phyloP scores from a whole-genome alignment of 2,113 vertebrate genomes.

The Synchiropus splendidus region DNA sequence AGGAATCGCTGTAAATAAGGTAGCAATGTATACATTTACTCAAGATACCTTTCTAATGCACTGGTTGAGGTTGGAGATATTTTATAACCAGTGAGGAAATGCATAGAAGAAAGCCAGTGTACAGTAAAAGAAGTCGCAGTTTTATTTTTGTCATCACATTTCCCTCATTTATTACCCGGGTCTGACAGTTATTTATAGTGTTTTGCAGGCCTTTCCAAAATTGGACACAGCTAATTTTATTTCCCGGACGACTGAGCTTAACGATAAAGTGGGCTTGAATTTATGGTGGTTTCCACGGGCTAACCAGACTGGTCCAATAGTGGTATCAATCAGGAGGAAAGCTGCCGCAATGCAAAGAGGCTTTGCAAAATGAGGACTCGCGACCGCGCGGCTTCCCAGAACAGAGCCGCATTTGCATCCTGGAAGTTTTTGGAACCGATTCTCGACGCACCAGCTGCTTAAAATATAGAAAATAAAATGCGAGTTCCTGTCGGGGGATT shows the following conservation, averaged over 20 bases:
- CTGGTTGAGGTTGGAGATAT: too few species aligned
- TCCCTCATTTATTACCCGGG: constrained; percentile 37
- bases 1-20: too few species aligned
- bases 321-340: constrained; percentile 45
- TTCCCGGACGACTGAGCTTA: constrained; percentile 47
- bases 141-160: constrained; percentile 37
- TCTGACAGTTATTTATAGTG: constrained; percentile 43
- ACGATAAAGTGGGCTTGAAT: constrained; percentile 47
- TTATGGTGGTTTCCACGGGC: constrained; percentile 47
- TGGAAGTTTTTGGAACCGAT: constrained; percentile 9
- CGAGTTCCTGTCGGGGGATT: constrained; percentile 7
- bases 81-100: constrained; percentile 9
- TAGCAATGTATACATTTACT: too few species aligned
- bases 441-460: constrained; percentile 7
- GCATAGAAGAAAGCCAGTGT: constrained; percentile 8
- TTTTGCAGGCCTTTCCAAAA: constrained; percentile 35
- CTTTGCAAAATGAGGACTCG: constrained; percentile 33
- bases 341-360: constrained; percentile 27
- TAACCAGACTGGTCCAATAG: constrained; percentile 36
- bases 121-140: constrained; percentile 6
- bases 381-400: constrained; percentile 16
- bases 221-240: constrained; percentile 55
- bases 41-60: too few species aligned
- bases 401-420: constrained; percentile 27
- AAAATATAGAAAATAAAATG: constrained; percentile 7